Base-by-base conservation (phyloP, 2,797 vertebrate genomes). In the Tenualosa ilisha region DNA sequence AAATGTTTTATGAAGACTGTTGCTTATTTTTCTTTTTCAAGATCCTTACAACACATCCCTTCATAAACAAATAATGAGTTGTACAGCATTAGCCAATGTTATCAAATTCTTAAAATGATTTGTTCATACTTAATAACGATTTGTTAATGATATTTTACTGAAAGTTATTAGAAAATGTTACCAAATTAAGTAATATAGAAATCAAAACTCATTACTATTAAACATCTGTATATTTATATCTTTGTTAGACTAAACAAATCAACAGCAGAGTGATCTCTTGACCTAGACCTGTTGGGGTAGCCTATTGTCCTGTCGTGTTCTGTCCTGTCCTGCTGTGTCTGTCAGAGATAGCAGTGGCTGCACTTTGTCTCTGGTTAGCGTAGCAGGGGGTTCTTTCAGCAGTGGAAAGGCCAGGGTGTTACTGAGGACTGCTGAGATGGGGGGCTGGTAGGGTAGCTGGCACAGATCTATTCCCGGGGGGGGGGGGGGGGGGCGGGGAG, bases 341-440 rank as follows among this genome's bases (percentile, higher is more conserved):
- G 37, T 20, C 72, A 43, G 72, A 79, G 72, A 79, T 79, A 79
- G 68, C 13, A 37, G 1, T 79, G 72, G 17, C 72, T 79, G 72
- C 20, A 79, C 72, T 79, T 79, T 79, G 72, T 79, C 72, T 79
- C 72, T 79, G 63, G 54, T 83, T 17, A 37, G 26, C 53, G 3
- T 51, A 7, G 20, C 56, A 72, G 50, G 46, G 15, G 81, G 5
- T 82, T 82, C 79, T 53, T 63, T 63, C 72, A 81, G 54, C 40
- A 59, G 82, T 61, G 82, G 26, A 61, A 59, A 79, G 37, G 40
- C 72, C 40, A 20, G 31, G 54, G 26, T 83, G 82, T 83, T 15
- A 79, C 37, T 79, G 72, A 46, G 20, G 72, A 6, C 50, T 51
- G 50, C 50, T 46, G 17, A 15, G 17, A 31, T 37, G 31, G 54